Percentiles rank a stretch among this genome's conserved stretches.
Conservation (phyloP, 2,113 vertebrate species). For the Nothoprocta pentlandii region DNA sequence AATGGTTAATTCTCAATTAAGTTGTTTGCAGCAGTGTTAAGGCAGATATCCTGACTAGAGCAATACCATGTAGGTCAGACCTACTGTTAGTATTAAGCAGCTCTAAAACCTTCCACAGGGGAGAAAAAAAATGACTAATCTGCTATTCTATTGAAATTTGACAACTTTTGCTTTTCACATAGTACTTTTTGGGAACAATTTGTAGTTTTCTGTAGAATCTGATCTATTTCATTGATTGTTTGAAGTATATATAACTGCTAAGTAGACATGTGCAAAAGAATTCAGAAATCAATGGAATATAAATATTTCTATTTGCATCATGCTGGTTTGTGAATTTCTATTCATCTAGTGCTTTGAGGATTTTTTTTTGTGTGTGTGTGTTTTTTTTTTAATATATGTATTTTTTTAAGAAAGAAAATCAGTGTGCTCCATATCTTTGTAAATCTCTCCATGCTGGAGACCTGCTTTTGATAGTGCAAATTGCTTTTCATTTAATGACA, state of each 20-base stretch:
- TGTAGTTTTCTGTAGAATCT: not conserved
- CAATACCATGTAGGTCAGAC: not conserved
- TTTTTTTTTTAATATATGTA: not conserved
- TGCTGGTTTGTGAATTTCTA: not conserved
- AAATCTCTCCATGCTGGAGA: not conserved
- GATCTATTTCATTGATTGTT: not conserved
- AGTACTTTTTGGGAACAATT: not conserved
- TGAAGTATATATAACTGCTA: not conserved
- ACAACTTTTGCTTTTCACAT: not conserved
- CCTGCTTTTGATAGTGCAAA: constrained; percentile 20
- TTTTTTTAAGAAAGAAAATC: not conserved
- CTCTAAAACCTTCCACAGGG: not conserved
- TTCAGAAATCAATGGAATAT: not conserved
- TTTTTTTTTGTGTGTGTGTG: not conserved
- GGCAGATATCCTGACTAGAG: not conserved
- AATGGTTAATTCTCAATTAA: constrained; percentile 43
- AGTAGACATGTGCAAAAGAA: not conserved
- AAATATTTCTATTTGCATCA: not conserved
- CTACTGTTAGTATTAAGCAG: not conserved
- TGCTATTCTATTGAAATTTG: not conserved
- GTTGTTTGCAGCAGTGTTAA: not conserved
- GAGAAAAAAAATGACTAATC: not conserved
- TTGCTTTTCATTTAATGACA: not conserved
- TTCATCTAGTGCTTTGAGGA: not conserved
- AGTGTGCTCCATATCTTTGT: not conserved